Evolutionary conservation across 2,888 invertebrate species (phyloP).

Genomic region (Sphaeridia pumilis): DNA sequence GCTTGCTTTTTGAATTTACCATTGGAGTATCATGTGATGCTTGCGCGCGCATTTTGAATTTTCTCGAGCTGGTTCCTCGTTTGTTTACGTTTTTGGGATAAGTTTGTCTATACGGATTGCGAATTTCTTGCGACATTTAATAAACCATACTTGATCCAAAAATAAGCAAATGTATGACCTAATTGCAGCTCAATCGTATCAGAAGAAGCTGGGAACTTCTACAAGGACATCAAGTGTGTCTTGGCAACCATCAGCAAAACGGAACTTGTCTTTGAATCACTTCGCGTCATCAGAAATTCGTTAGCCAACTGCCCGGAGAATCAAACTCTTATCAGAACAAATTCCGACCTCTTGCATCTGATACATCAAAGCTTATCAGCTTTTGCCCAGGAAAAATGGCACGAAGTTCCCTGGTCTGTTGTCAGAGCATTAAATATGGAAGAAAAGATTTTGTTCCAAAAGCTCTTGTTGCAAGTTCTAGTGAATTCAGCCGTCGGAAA

Average conservation of each 20-base stretch:
- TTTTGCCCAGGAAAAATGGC: neutral
- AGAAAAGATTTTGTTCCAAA: neutral
- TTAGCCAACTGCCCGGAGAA: slow-evolving; percentile 14
- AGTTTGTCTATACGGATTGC: no score
- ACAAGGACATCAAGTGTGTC: no score
- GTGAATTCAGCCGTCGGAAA: slow-evolving; percentile 21
- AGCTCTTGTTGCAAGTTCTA: slow-evolving; percentile 18
- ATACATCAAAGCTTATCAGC: neutral
- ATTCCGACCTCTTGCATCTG: neutral
- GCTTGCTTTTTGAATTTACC: neutral
- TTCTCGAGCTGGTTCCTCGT: no score
- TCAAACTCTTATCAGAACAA: slow-evolving; percentile 13
- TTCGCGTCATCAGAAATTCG: slow-evolving; percentile 21
- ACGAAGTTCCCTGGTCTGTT: neutral
- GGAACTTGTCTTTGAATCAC: slow-evolving; percentile 1
- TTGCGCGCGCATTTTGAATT: neutral
- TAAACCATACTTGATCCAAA: no score
- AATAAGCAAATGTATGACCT: no score
- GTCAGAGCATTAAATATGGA: neutral
- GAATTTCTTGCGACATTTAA: no score
- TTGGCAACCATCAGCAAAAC: no score
- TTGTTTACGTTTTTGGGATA: no score
- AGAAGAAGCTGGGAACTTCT: no score
- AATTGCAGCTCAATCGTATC: no score
- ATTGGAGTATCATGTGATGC: slow-evolving; percentile 2